These are phyloP conservation scores for Prosapia bicincta DNA, from an alignment of 2,888 invertebrate species.

Conservation along the genomic window DNA sequence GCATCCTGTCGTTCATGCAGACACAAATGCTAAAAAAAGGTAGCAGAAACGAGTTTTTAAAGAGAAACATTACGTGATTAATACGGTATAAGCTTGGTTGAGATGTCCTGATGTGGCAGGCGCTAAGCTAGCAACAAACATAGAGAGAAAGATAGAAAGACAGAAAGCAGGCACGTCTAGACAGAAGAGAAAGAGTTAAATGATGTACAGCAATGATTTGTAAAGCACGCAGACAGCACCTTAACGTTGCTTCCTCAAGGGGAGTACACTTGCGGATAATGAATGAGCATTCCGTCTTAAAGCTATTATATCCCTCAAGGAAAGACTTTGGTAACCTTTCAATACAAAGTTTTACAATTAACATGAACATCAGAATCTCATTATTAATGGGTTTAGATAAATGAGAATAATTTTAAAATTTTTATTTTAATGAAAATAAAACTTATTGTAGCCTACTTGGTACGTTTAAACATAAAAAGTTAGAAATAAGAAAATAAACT, in stretches of 20 bases:
- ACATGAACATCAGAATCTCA: no score
- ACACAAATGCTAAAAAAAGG: neutral
- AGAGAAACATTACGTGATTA: neutral
- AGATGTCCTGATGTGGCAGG: conserved; percentile 7
- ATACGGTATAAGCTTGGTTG: neutral
- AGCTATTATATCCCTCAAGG: no score
- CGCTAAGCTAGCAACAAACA: conserved; percentile 7
- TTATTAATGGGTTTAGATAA: no score
- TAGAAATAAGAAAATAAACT: no score
- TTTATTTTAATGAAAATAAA: no score
- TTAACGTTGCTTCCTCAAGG: neutral
- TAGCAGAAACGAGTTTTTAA: neutral
- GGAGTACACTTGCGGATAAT: no score
- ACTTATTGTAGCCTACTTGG: no score
- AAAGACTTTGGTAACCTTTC: no score
- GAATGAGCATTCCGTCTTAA: no score
- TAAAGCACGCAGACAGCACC: neutral
- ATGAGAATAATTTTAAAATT: no score
- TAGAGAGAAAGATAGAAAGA: conserved; percentile 23
- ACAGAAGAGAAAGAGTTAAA: conserved; percentile 4
- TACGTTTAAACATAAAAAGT: no score
- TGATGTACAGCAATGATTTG: neutral
- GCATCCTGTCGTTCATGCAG: neutral
- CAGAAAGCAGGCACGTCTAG: conserved; percentile 23
- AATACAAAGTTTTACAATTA: no score